Evolutionary conservation across 2,113 vertebrate species (phyloP), one percentile per base, ranked within the genome.

Genomic region (Lota lota): DNA sequence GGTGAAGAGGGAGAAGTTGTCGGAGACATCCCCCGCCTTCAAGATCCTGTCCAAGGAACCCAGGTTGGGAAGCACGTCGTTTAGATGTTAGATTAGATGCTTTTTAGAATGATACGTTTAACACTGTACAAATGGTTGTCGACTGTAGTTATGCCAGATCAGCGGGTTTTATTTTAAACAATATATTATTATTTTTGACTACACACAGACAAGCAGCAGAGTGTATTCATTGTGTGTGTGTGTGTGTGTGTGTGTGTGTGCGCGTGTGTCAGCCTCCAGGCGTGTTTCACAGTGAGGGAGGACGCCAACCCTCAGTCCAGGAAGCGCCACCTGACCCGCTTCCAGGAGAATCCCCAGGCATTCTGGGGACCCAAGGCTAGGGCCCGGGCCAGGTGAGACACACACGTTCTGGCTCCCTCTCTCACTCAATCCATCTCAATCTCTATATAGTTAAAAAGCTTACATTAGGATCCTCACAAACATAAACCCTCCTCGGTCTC

Each of bases 251-350:
- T 47, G 40, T 47, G 40, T 47, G 40, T 47, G 40, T 47, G 40
- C 1, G 40, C 2, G 40, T 14, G 40, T 12, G 40, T 33, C 60
- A 95, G 95, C 56, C 78, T 94, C 2, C 87, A 95, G 81, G 96
- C 94, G 0, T 94, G 92, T 81, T 97, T 98, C 68, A 86, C 92
- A 0, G 83, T 98, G 64, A 90, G 94, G 1, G 90, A 93, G 0
- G 96, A 98, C 0, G 95, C 96, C 66, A 98, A 98, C 78, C 96
- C 96, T 75, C 94, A 93, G 85, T 97, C 96, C 2, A 90, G 96
- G 28, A 92, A 91, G 76, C 90, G 87, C 22, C 94, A 95, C 54
- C 88, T 97, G 64, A 95, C 92, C 11, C 88, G 96, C 1, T 97
- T 97, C 85, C 96, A 97, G 24, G 93, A 94, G 76, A 97, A 98